A percentile compares a stretch with the other conserved stretches of the same genome.
Evolutionary conservation across 1,140 invertebrate species (phyloP).

Genomic region (Ephestia elutella): DNA sequence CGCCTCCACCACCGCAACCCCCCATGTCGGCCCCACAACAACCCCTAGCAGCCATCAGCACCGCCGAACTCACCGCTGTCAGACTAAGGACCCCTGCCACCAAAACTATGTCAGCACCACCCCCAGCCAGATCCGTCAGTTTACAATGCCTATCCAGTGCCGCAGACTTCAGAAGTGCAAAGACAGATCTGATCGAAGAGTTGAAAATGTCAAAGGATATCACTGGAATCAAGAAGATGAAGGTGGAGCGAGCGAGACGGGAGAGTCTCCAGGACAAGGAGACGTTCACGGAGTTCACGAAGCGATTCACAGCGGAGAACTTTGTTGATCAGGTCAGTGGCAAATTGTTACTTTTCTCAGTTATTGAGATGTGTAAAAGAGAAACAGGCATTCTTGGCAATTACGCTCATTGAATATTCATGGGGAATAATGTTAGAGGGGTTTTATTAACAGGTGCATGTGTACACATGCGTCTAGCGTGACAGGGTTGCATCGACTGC

Average conservation of each 20-base stretch:
- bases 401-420: background rate
- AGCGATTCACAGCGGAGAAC: slow-evolving; percentile 88
- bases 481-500: background rate
- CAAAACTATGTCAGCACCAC: slow-evolving; percentile 86
- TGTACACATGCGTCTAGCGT: background rate
- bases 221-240: slow-evolving; percentile 91
- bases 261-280: slow-evolving; percentile 87
- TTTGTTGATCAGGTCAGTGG: slow-evolving; percentile 89
- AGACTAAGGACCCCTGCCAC: slow-evolving; percentile 82
- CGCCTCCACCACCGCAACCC: slow-evolving; percentile 73
- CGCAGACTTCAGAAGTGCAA: slow-evolving; percentile 81
- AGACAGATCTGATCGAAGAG: slow-evolving; percentile 91
- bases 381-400: background rate
- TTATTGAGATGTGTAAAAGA: slow-evolving; percentile 9
- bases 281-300: slow-evolving; percentile 86
- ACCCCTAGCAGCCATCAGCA: slow-evolving; percentile 87
- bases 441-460: background rate
- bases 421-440: background rate
- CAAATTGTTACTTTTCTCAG: slow-evolving; percentile 18
- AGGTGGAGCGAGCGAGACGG: slow-evolving; percentile 88
- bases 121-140: slow-evolving; percentile 81
- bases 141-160: slow-evolving; percentile 80
- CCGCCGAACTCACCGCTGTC: slow-evolving; percentile 89
- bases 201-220: slow-evolving; percentile 93
- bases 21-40: slow-evolving; percentile 73